Evolutionary conservation across 2,113 vertebrate genomes (phyloP).

Genomic region (Triplophysa rosa): DNA sequence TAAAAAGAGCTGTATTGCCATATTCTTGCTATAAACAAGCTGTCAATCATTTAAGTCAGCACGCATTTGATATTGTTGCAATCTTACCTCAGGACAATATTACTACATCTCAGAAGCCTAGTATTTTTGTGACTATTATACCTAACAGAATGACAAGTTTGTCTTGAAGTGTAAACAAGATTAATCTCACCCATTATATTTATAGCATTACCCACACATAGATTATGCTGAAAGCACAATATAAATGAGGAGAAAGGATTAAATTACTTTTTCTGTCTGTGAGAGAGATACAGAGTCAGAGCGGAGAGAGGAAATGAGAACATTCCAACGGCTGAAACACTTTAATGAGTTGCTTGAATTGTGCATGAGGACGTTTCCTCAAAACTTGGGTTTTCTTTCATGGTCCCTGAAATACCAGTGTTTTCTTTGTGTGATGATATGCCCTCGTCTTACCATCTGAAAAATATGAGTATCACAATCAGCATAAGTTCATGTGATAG

Average conservation of each 20-base stretch:
- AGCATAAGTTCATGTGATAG: background rate
- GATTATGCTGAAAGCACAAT: slow-evolving; percentile 11
- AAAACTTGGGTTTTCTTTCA: background rate
- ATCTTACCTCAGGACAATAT: background rate
- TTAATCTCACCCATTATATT: slow-evolving; percentile 27
- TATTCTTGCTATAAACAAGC: background rate
- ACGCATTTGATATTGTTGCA: background rate
- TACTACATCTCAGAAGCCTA: too few relatives aligned
- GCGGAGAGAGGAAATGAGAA: slow-evolving; percentile 21
- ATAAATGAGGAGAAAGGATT: slow-evolving; percentile 24
- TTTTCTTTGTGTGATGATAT: background rate
- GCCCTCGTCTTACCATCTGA: background rate
- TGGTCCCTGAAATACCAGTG: background rate
- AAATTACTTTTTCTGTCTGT: slow-evolving; percentile 11
- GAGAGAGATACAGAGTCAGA: background rate
- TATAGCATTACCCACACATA: background rate
- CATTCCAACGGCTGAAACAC: slow-evolving; percentile 4
- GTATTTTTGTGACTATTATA: background rate
- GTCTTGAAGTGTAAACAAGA: slow-evolving; percentile 18
- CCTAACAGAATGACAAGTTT: slow-evolving; percentile 1
- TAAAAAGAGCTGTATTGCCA: background rate
- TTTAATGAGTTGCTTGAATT: slow-evolving; percentile 19
- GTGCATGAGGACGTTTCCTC: background rate
- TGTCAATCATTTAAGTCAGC: background rate
- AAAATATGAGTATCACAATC: background rate